phyloP scores from a whole-genome alignment of 2,113 vertebrate species.

The Caracal caracal region DNA sequence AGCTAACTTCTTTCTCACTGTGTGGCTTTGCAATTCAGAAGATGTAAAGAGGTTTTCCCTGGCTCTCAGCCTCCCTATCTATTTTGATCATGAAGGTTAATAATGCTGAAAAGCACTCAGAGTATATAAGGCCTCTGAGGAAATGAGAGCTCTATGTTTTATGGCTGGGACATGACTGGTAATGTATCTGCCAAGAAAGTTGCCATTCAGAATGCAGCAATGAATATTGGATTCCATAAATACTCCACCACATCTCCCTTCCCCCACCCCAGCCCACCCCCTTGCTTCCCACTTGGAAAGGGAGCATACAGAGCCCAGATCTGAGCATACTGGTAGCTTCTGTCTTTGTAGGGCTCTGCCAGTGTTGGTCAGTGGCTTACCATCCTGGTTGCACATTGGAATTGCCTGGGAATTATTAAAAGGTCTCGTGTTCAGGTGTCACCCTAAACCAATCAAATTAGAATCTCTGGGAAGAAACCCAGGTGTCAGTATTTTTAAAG shows the following conservation, averaged over 20 bases:
- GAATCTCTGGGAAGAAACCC: neutral
- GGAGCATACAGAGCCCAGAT: neutral
- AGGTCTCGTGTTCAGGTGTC: neutral
- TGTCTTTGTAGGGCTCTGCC: neutral
- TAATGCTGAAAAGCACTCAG: slow-evolving; percentile 79
- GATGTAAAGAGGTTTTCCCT: slow-evolving; percentile 72
- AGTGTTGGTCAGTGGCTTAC: neutral
- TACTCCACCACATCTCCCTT: slow-evolving; percentile 30
- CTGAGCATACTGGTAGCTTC: neutral
- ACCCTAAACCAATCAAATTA: slow-evolving; percentile 15
- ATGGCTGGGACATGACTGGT: slow-evolving; percentile 76
- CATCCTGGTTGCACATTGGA: neutral
- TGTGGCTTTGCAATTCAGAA: slow-evolving; percentile 71
- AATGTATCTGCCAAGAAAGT: slow-evolving; percentile 74
- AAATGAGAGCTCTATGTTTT: slow-evolving; percentile 80
- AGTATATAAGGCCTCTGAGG: slow-evolving; percentile 72
- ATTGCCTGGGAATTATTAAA: neutral
- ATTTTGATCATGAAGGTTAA: slow-evolving; percentile 81
- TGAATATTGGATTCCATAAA: slow-evolving; percentile 76
- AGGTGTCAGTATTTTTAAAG: neutral
- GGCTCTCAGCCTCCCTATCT: slow-evolving; percentile 68
- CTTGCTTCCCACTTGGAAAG: neutral
- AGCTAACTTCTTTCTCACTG: slow-evolving; percentile 45
- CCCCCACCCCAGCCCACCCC: neutral
- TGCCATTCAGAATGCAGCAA: slow-evolving; percentile 64